Evolutionary conservation across 2,797 vertebrate genomes (phyloP), one percentile per base, ranked within the genome.

Genomic region (Lepus oiostolus): DNA sequence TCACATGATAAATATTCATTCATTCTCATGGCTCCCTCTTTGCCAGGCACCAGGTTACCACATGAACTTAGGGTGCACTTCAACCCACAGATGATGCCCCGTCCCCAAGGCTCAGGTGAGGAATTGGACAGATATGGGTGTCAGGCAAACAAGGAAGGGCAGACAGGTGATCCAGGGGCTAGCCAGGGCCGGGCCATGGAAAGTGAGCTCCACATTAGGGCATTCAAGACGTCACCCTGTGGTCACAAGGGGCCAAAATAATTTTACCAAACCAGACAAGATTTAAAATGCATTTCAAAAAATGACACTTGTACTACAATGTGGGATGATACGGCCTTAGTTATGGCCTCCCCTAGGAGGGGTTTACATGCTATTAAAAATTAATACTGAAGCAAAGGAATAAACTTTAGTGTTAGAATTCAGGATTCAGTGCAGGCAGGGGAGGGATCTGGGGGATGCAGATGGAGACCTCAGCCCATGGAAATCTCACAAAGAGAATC

Each of bases 361-460:
- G 9, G 21, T 38, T 75, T 84, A 16, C 79, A 87, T 28, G 83
- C 24, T 85, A 88, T 14, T 35, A 85, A 63, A 30, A 83, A 26
- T 54, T 71, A 83, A 83, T 32, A 42, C 11, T n/a, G 68, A 63
- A 76, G 68, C 74, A 79, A 88, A 54, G 74, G 67, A 70, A 71
- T 28, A 85, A 75, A 70, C 22, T n/a, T 63, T 72, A 68, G 32
- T 50, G 67, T 83, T 84, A 77, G 74, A 84, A 82, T 67, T 68
- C 68, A 81, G n/a, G 26, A 87, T 74, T 16, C 12, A 52, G n/a
- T 58, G 26, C 16, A 70, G 52, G 63, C 62, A 62, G 52, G 12
- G 47, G 32, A 84, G 28, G 28, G 7, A 67, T 58, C 47, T 70
- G 52, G 19, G 26, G 30, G 62, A 62, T 30, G 16, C 1, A 58